A percentile compares a stretch with the other conserved stretches of the same genome.
Conservation (phyloP, 2,888 invertebrate species). For the Apamea epomidion region DNA sequence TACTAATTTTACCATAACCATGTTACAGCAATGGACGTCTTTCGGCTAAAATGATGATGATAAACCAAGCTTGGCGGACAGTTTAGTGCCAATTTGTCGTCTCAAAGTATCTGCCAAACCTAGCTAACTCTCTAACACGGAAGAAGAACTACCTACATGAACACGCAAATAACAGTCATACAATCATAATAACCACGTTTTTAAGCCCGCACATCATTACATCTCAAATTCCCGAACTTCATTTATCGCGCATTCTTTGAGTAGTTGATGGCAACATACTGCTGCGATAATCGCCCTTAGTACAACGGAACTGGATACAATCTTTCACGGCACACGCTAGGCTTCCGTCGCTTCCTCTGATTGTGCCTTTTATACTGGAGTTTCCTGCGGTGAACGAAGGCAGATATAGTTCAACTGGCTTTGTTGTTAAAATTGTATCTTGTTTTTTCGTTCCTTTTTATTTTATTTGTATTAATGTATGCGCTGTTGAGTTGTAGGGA, state of each 20-base stretch:
- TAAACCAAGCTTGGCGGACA: neutral
- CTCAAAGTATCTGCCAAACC: neutral
- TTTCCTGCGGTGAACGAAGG: conserved; percentile 35
- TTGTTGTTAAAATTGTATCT: neutral
- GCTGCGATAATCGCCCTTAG: conserved; percentile 15
- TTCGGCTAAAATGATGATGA: neutral
- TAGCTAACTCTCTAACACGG: too few relatives aligned
- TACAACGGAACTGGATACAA: conserved; percentile 11
- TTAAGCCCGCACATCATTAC: neutral
- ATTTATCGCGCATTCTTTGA: conserved; percentile 10
- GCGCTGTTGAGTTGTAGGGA: neutral
- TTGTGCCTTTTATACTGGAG: conserved; percentile 44
- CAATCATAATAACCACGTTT: neutral
- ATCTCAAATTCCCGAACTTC: neutral
- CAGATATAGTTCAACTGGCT: conserved; percentile 15
- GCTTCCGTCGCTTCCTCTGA: conserved; percentile 31
- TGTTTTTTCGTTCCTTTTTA: neutral
- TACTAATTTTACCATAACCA: neutral
- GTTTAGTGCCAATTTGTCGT: neutral
- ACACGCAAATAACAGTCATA: neutral
- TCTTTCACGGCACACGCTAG: conserved; percentile 8
- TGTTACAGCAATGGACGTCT: neutral
- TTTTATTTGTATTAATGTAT: neutral
- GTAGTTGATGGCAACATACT: neutral
- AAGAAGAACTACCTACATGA: neutral